These are phyloP conservation scores for Steinernema carpocapsae DNA, from an alignment of 2,888 invertebrate genomes.

Conservation along the genomic window DNA sequence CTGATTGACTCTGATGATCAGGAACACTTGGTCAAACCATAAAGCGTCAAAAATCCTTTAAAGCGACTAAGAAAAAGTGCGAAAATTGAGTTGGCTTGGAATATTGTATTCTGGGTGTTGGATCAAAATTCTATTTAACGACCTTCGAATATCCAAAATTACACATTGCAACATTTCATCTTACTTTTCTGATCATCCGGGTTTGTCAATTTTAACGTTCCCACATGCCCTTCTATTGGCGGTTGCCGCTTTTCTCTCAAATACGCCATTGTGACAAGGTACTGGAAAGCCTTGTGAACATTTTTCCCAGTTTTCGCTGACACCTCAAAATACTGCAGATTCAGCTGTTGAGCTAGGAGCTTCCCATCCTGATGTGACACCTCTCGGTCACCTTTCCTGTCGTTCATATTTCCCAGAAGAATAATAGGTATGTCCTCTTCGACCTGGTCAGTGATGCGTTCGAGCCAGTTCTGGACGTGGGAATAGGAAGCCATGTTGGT, in stretches of 20 bases:
- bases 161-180: too few species aligned
- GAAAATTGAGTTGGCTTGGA: too few species aligned
- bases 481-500: not conserved
- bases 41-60: too few species aligned
- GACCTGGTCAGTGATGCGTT: not conserved
- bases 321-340: slow-evolving; percentile 29
- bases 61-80: too few species aligned
- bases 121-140: too few species aligned
- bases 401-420: slow-evolving; percentile 17
- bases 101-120: too few species aligned
- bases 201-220: too few species aligned
- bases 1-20: too few species aligned
- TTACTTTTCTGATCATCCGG: too few species aligned
- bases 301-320: slow-evolving; percentile 25
- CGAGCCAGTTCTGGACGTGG: slow-evolving; percentile 5
- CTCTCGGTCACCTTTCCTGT: not conserved
- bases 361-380: not conserved
- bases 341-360: not conserved
- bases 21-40: too few species aligned
- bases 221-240: too few species aligned
- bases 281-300: slow-evolving; percentile 1
- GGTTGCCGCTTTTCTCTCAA: not conserved
- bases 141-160: too few species aligned
- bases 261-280: not conserved
- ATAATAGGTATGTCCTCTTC: slow-evolving; percentile 17